A percentile compares a stretch with the other conserved stretches of the same genome.
Conservation (phyloP, 2,797 vertebrate species). For the Chaenodraco wilsoni region DNA sequence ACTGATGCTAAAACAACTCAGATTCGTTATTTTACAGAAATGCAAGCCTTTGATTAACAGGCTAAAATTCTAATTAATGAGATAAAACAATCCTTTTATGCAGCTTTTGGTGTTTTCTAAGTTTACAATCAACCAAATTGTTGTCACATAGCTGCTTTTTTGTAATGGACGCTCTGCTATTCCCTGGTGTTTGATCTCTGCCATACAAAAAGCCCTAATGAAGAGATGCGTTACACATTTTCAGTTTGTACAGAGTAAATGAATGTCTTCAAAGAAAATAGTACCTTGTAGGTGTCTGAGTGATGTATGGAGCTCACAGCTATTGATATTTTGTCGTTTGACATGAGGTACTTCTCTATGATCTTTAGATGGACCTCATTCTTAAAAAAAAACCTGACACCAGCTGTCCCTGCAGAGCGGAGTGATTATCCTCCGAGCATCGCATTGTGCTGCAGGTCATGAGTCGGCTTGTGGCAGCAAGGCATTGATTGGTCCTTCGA, state of each 20-base stretch:
- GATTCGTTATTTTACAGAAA: not conserved
- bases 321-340: constrained; percentile 55
- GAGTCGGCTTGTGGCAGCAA: constrained; percentile 25
- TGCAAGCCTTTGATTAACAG: not conserved
- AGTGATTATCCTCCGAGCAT: constrained; percentile 43
- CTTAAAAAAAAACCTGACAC: constrained; percentile 28
- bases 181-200: not conserved
- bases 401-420: constrained; percentile 23
- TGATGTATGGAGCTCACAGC: constrained; percentile 31
- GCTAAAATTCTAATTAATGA: not conserved
- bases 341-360: constrained; percentile 33
- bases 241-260: not conserved
- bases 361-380: constrained; percentile 30
- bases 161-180: no score
- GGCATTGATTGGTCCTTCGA: constrained; percentile 60
- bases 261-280: not conserved
- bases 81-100: not conserved
- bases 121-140: not conserved
- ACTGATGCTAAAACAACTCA: constrained; percentile 3
- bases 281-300: constrained; percentile 2
- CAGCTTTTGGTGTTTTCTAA: not conserved
- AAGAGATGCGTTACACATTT: not conserved
- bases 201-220: not conserved
- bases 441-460: constrained; percentile 27
- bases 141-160: not conserved